Evolutionary conservation across 1,140 invertebrate species (phyloP).

Genomic region (Conus betulinus): DNA sequence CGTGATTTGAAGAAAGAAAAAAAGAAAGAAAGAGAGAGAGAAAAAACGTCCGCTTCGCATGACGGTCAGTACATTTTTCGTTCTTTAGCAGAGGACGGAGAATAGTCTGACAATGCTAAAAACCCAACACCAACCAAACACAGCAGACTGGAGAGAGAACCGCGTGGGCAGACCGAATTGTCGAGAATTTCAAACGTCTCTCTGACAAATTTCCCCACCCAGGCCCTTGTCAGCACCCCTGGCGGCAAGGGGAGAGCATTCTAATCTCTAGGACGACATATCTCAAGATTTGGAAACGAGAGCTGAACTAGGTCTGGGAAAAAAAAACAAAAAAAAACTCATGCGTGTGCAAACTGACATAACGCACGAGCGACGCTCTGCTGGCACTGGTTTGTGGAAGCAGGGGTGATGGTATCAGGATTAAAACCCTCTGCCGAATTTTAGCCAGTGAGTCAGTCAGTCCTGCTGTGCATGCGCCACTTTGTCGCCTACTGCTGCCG

Average conservation of each 20-base stretch:
- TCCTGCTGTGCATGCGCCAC: slow-evolving; percentile 13
- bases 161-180: no score
- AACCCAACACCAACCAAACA: no score
- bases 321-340: background rate
- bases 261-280: slow-evolving; percentile 6
- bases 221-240: background rate
- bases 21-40: no score
- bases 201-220: slow-evolving; percentile 28
- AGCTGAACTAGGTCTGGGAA: background rate
- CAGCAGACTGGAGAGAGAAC: no score
- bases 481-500: background rate
- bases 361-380: background rate
- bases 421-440: background rate
- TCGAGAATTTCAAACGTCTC: background rate
- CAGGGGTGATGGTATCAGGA: background rate
- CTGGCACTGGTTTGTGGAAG: background rate
- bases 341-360: background rate
- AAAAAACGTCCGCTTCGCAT: no score
- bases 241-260: slow-evolving; percentile 15
- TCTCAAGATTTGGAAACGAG: background rate
- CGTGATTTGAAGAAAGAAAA: no score
- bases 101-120: no score
- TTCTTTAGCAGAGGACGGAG: no score
- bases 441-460: background rate
- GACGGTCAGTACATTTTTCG: no score